phyloP scores from a whole-genome alignment of 1,140 invertebrate species.

The Heliconius melpomene region DNA sequence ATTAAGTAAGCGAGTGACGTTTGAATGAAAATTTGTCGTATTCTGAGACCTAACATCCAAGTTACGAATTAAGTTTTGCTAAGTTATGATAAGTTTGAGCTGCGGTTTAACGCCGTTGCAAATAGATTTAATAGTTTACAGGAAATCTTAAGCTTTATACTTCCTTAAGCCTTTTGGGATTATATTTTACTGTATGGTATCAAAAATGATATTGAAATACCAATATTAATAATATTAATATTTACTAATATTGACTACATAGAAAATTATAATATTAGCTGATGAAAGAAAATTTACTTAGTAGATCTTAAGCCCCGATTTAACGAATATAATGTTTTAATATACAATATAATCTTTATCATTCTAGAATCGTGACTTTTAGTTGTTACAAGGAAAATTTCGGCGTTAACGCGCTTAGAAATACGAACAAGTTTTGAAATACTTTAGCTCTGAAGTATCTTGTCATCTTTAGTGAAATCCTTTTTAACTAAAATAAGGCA shows the following conservation, averaged over 20 bases:
- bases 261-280: not conserved
- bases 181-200: not conserved
- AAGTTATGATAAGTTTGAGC: conserved; percentile 40
- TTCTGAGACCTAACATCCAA: conserved; percentile 33
- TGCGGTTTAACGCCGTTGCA: not conserved
- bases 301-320: not conserved
- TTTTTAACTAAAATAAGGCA: not conserved
- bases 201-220: not conserved
- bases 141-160: conserved; percentile 1
- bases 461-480: not conserved
- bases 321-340: not conserved
- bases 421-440: not conserved
- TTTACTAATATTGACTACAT: too few relatives aligned
- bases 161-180: not conserved
- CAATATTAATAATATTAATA: too few relatives aligned
- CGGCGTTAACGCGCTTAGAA: not conserved
- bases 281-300: not conserved
- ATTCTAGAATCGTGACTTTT: not conserved
- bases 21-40: conserved; percentile 22
- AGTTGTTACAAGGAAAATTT: conserved; percentile 8
- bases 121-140: conserved; percentile 52
- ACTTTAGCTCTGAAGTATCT: not conserved
- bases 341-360: not conserved
- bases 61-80: conserved; percentile 58
- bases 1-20: conserved; percentile 20